Evolutionary conservation across 1,140 invertebrate genomes (phyloP), one percentile per base, ranked within the genome.

Genomic region (Amyelois transitella): DNA sequence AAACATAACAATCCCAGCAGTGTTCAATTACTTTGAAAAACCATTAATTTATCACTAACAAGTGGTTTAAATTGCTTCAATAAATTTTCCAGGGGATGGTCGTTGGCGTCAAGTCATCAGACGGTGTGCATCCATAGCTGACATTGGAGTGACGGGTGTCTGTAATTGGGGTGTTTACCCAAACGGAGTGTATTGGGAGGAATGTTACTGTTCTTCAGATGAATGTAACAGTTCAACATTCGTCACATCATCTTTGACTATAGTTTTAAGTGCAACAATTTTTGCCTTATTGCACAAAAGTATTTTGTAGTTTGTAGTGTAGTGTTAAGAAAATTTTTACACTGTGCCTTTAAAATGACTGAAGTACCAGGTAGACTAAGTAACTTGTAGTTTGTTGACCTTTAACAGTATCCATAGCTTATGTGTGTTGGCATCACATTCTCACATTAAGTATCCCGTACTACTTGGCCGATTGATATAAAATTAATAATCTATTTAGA

Each of bases 101-200:
- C 91, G 96, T 77, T 98, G 96, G 96, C 89, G 96, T 25, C 96
- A 97, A 86, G 96, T 98, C 0, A 95, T 97, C 51, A 88, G 96
- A 21, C 90, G 96, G 19, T 98, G 96, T 90, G 95, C 96, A 2
- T 97, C 96, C 0, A 94, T 97, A 1, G 92, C 96, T 6, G 96
- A 96, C 61, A 97, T 94, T 22, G 96, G 96, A 66, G 96, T 96
- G 0, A 97, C 95, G 0, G 95, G 95, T 38, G 95, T 96, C 1
- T 98, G 96, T 71, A 97, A 98, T 77, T 98, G 96, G 96, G 96
- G 96, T 12, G 96, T 97, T 10, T 93, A 95, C 64, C 93, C 95
- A 55, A 97, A 98, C 72, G 96, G 96, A 2, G 94, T 96, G 0
- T 98, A 97, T 73, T 98, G 96, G 96, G 95, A 98, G 80, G 95